These are phyloP conservation scores for Dasyprocta punctata DNA, from an alignment of 2,113 vertebrate genomes.

Conservation along the genomic window DNA sequence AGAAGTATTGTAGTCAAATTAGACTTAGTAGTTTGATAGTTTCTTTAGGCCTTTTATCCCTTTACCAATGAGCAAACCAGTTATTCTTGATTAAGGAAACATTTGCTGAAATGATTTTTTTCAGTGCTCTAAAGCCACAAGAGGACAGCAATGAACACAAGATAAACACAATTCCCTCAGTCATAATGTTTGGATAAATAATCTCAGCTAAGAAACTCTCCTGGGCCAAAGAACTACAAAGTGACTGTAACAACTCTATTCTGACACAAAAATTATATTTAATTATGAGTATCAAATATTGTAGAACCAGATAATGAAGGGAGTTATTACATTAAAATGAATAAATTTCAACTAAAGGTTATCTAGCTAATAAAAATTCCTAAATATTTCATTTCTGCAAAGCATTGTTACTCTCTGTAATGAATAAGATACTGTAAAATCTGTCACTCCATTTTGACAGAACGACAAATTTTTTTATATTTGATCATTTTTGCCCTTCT, in stretches of 20 bases:
- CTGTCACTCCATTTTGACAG: not conserved
- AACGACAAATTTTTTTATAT: not conserved
- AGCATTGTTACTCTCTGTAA: not conserved
- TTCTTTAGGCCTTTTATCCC: not conserved
- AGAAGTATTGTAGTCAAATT: not conserved
- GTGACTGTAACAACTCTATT: not conserved
- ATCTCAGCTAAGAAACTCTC: not conserved
- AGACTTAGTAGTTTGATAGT: not conserved
- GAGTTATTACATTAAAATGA: not conserved
- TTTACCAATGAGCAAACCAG: not conserved
- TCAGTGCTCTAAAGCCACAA: not conserved
- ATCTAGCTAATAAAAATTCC: not conserved
- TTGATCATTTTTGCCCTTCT: not conserved
- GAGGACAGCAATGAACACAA: not conserved
- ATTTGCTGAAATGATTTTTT: not conserved
- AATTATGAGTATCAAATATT: constrained; percentile 10
- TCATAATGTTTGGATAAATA: not conserved
- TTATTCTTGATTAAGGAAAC: not conserved
- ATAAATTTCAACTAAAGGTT: not conserved
- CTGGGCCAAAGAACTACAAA: not conserved
- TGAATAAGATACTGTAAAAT: not conserved
- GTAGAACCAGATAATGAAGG: not conserved
- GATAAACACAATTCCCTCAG: not conserved
- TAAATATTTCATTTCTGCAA: not conserved
- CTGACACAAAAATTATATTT: not conserved